phyloP scores from a whole-genome alignment of 2,888 invertebrate genomes.

The Diachrysia chrysitis region DNA sequence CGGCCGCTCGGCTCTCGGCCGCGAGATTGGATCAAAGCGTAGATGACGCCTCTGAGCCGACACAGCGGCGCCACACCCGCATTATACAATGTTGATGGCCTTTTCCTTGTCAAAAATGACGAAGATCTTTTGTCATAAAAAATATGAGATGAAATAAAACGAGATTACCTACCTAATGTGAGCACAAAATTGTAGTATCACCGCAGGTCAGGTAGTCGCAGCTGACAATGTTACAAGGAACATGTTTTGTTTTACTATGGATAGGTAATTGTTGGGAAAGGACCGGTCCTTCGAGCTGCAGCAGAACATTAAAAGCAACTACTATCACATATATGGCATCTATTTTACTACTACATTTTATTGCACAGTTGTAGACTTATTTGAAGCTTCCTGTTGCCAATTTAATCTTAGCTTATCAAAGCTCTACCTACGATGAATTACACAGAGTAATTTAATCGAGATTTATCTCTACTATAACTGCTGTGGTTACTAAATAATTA shows the following conservation, averaged over 20 bases:
- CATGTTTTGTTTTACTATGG: slow-evolving; percentile 38
- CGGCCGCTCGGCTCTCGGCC: slow-evolving; percentile 61
- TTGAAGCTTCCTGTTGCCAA: neutral
- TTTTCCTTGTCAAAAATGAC: slow-evolving; percentile 89
- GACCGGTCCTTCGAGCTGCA: slow-evolving; percentile 5
- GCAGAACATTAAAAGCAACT: slow-evolving; percentile 11
- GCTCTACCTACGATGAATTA: neutral
- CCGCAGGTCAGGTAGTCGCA: slow-evolving; percentile 76
- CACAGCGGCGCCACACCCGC: slow-evolving; percentile 83
- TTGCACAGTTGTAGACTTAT: too few relatives aligned
- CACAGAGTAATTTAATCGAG: slow-evolving; percentile 1
- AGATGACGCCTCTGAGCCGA: slow-evolving; percentile 80
- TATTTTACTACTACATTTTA: neutral
- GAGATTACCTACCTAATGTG: slow-evolving; percentile 84
- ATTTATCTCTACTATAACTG: neutral
- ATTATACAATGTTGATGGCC: slow-evolving; percentile 88
- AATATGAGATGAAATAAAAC: slow-evolving; percentile 84
- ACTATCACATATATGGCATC: neutral
- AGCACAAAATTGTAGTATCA: slow-evolving; percentile 83
- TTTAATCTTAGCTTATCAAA: neutral
- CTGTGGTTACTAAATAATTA: neutral
- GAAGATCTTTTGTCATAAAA: slow-evolving; percentile 87
- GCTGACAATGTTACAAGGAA: slow-evolving; percentile 50
- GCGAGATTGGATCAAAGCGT: slow-evolving; percentile 85
- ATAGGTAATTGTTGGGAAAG: slow-evolving; percentile 39